A percentile compares a stretch with the other conserved stretches of the same genome.
Evolutionary conservation across 1,140 invertebrate genomes (phyloP).

Genomic region (Cyrtorhinus lividipennis): DNA sequence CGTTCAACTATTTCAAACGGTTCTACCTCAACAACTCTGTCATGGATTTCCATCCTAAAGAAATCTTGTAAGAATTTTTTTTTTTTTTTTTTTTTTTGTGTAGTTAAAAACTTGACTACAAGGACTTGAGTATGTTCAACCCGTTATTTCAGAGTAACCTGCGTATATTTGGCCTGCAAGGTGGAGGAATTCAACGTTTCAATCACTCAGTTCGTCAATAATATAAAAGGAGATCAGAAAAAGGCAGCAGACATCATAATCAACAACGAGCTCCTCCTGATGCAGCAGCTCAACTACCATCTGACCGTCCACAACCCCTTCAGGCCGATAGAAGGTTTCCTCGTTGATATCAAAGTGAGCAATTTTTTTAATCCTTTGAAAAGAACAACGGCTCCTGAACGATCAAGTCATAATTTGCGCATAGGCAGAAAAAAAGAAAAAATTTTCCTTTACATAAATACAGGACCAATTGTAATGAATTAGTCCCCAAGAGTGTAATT

Average conservation of each 20-base stretch:
- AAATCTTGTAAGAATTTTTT: slow-evolving; percentile 83
- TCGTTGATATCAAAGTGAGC: slow-evolving; percentile 86
- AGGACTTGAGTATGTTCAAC: slow-evolving; percentile 62
- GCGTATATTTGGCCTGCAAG: slow-evolving; percentile 93
- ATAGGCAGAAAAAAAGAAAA: no score
- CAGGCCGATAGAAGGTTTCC: slow-evolving; percentile 83
- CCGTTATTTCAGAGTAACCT: slow-evolving; percentile 69
- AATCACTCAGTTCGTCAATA: slow-evolving; percentile 89
- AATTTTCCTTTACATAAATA: no score
- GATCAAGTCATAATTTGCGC: no score
- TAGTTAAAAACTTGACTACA: neutral
- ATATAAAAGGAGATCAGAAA: slow-evolving; percentile 81
- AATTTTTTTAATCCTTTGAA: no score
- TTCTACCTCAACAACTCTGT: slow-evolving; percentile 92
- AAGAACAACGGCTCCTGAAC: no score
- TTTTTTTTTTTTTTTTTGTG: slow-evolving; percentile 7
- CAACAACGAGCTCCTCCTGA: slow-evolving; percentile 86
- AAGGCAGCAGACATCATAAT: slow-evolving; percentile 90
- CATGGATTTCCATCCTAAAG: slow-evolving; percentile 97
- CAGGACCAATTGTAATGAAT: no score
- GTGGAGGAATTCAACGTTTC: slow-evolving; percentile 99
- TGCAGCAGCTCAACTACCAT: slow-evolving; percentile 91
- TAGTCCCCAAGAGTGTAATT: no score
- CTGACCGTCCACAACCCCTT: slow-evolving; percentile 93
- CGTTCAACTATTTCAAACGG: slow-evolving; percentile 92